Evolutionary conservation across 2,113 vertebrate genomes (phyloP).

Genomic region (Genyomyrus donnyi): DNA sequence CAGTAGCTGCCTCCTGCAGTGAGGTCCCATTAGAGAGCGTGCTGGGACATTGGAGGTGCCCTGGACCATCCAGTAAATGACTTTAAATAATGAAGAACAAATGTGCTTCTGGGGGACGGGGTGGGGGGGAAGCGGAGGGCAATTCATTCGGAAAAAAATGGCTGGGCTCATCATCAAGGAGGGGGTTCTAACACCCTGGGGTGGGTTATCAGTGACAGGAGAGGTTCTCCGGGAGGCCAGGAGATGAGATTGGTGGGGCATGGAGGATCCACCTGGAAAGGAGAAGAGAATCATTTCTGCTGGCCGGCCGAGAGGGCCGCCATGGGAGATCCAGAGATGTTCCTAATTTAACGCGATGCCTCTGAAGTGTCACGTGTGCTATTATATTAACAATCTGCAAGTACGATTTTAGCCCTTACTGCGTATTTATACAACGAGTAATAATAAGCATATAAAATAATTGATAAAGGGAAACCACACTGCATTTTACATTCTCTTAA

Average conservation of each 20-base stretch:
- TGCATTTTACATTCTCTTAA: not conserved
- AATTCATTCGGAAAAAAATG: slow-evolving; percentile 24
- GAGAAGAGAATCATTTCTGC: slow-evolving; percentile 1
- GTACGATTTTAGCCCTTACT: not conserved
- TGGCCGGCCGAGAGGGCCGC: not conserved
- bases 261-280: not conserved
- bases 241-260: not conserved
- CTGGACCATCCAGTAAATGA: slow-evolving; percentile 42
- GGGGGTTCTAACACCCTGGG: slow-evolving; percentile 19
- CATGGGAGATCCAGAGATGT: not conserved
- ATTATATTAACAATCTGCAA: not conserved
- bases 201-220: slow-evolving; percentile 10
- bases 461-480: not conserved
- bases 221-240: not conserved
- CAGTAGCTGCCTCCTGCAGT: slow-evolving; percentile 22
- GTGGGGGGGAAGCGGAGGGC: not conserved
- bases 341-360: not conserved
- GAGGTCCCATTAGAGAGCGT: slow-evolving; percentile 40
- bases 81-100: slow-evolving; percentile 60
- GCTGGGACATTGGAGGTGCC: slow-evolving; percentile 39
- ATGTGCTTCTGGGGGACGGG: slow-evolving; percentile 36
- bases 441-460: not conserved
- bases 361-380: not conserved
- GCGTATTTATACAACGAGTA: not conserved
- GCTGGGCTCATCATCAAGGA: slow-evolving; percentile 23